Conservation (phyloP, 53 echinoderm and acorn worm species). For the Paelopatides confundens region DNA sequence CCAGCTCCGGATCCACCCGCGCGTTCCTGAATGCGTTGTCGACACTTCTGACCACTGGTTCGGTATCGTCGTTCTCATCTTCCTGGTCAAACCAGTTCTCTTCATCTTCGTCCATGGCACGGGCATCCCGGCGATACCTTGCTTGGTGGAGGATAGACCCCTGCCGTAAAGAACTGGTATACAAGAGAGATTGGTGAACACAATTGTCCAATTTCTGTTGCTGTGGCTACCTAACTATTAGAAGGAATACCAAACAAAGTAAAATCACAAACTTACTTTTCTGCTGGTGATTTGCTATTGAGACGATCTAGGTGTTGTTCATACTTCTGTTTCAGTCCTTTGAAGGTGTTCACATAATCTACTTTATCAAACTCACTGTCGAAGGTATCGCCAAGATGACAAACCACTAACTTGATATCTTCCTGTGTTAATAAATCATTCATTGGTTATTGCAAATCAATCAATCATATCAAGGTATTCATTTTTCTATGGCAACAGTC, state of each 20-base stretch:
- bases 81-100: slow-evolving; percentile 97
- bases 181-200: not conserved
- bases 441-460: not conserved
- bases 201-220: not conserved
- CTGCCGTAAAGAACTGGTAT: slow-evolving; percentile 60
- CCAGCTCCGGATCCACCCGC: slow-evolving; percentile 83
- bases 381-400: slow-evolving; percentile 91
- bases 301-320: slow-evolving; percentile 91
- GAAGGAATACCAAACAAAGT: not conserved
- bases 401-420: slow-evolving; percentile 90
- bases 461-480: no score
- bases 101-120: slow-evolving; percentile 93
- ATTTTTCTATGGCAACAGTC: no score
- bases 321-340: slow-evolving; percentile 94
- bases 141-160: slow-evolving; percentile 83
- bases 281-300: slow-evolving; percentile 88
- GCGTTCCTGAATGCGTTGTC: slow-evolving; percentile 81
- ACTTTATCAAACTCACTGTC: slow-evolving; percentile 82
- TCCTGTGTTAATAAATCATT: slow-evolving; percentile 60
- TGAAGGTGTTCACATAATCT: slow-evolving; percentile 95
- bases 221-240: not conserved
- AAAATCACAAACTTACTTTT: slow-evolving; percentile 72
- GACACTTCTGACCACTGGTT: slow-evolving; percentile 72
- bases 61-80: slow-evolving; percentile 78
- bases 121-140: slow-evolving; percentile 87